Percentiles rank a stretch among this genome's conserved stretches.
phyloP scores from a whole-genome alignment of 2,888 invertebrate genomes.

The Arge pagana region DNA sequence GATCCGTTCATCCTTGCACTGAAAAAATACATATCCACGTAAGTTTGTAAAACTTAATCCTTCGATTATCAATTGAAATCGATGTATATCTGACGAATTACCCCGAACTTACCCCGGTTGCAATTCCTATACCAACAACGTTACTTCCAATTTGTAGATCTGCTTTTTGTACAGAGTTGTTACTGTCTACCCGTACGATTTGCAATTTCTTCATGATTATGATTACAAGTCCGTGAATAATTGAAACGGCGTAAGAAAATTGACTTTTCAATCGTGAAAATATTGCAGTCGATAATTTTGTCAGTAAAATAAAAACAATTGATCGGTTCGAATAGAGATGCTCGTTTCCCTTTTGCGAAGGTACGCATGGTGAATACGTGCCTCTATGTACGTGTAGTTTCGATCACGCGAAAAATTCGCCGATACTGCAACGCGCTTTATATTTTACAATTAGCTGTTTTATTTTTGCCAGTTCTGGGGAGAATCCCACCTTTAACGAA shows the following conservation, averaged over 20 bases:
- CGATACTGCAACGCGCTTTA: too few relatives aligned
- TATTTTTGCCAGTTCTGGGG: too few relatives aligned
- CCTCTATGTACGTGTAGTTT: too few relatives aligned
- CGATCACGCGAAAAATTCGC: too few relatives aligned
- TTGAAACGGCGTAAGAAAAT: neutral
- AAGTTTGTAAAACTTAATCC: neutral
- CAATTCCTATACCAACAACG: constrained; percentile 34
- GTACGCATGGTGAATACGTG: too few relatives aligned
- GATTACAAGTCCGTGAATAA: neutral
- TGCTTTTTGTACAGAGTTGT: constrained; percentile 37
- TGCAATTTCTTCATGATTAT: constrained; percentile 39
- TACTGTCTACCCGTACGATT: constrained; percentile 39
- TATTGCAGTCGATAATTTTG: constrained; percentile 9
- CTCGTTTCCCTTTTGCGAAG: too few relatives aligned
- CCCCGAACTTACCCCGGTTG: constrained; percentile 35
- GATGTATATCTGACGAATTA: neutral
- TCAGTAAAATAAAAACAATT: constrained; percentile 6
- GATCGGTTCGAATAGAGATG: too few relatives aligned
- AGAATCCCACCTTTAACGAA: too few relatives aligned
- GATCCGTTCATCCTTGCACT: constrained; percentile 33
- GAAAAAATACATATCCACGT: constrained; percentile 7
- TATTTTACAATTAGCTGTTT: too few relatives aligned
- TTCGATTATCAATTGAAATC: neutral
- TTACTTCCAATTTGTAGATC: constrained; percentile 42
- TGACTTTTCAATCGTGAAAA: constrained; percentile 3